Evolutionary conservation across 2,888 invertebrate species (phyloP).

Genomic region (Hirtodrosophila trivittata): DNA sequence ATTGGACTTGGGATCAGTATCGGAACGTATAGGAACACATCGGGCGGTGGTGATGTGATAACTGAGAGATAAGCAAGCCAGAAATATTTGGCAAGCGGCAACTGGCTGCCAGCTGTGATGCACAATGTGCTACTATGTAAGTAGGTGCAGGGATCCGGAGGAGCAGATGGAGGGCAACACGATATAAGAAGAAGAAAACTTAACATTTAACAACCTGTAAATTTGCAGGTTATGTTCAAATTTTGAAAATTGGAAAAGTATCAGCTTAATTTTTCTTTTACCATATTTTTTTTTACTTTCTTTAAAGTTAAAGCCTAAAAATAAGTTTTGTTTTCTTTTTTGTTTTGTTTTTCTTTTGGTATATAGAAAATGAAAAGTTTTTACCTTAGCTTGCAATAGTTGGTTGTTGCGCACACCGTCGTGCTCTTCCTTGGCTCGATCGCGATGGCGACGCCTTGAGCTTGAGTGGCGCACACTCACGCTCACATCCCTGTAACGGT

Average conservation of each 20-base stretch:
- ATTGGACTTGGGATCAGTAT: conserved; percentile 13
- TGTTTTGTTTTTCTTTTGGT: conserved; percentile 45
- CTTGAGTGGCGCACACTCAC: conserved; percentile 78
- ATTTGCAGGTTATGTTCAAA: no score
- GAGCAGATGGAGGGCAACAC: neutral
- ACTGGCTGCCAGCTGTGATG: conserved; percentile 13
- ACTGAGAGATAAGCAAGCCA: conserved; percentile 29
- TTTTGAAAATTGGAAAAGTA: no score
- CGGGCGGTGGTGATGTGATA: conserved; percentile 24
- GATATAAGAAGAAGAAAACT: conserved; percentile 33
- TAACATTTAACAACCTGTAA: no score
- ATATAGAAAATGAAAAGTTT: conserved; percentile 81
- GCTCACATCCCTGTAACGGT: conserved; percentile 84
- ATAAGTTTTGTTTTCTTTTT: conserved; percentile 44
- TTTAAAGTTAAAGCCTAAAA: conserved; percentile 31
- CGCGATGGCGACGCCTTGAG: conserved; percentile 83
- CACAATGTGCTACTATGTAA: neutral
- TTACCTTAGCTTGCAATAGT: conserved; percentile 83
- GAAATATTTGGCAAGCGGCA: conserved; percentile 41
- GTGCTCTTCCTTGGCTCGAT: conserved; percentile 83
- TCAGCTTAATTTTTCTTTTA: conserved; percentile 58
- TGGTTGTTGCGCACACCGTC: conserved; percentile 82
- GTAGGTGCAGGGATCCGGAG: neutral
- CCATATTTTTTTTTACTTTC: conserved; percentile 29
- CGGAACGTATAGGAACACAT: neutral